Conservation (phyloP, 2,888 invertebrate species). For the Trachelus stipa region DNA sequence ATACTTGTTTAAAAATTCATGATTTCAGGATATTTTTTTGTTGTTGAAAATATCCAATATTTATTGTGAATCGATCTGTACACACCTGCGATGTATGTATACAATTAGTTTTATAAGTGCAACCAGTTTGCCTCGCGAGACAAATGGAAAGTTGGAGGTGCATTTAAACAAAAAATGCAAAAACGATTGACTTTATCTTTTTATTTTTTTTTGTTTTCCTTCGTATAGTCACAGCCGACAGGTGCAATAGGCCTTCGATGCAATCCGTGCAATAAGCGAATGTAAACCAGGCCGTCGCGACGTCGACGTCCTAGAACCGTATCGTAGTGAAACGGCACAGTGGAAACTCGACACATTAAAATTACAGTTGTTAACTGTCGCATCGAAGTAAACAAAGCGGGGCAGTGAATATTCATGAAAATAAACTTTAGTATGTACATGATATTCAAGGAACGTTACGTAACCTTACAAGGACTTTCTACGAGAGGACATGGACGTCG, state of each 20-base stretch:
- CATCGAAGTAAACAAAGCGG: neutral
- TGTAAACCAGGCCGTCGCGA: constrained; percentile 14
- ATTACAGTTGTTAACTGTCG: neutral
- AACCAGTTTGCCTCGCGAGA: no score
- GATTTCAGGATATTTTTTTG: no score
- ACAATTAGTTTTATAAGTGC: no score
- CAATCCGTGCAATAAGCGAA: constrained; percentile 20
- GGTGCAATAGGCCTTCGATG: constrained; percentile 18
- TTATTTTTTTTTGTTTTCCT: constrained; percentile 8
- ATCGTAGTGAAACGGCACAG: neutral
- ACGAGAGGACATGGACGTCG: neutral
- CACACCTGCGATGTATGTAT: constrained; percentile 1
- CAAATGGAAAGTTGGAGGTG: neutral
- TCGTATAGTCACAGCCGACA: constrained; percentile 16
- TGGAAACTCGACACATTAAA: neutral
- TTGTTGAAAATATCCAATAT: no score
- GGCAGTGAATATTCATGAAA: neutral
- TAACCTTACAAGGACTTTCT: no score
- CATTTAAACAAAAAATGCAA: constrained; percentile 10
- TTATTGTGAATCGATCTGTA: neutral
- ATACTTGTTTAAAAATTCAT: no score
- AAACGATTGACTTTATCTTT: constrained; percentile 4
- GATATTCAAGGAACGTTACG: no score
- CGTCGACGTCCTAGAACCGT: constrained; percentile 16
- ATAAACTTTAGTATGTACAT: neutral